These are phyloP conservation scores for Hololepta plana DNA, from an alignment of 2,888 invertebrate genomes.

Conservation along the genomic window DNA sequence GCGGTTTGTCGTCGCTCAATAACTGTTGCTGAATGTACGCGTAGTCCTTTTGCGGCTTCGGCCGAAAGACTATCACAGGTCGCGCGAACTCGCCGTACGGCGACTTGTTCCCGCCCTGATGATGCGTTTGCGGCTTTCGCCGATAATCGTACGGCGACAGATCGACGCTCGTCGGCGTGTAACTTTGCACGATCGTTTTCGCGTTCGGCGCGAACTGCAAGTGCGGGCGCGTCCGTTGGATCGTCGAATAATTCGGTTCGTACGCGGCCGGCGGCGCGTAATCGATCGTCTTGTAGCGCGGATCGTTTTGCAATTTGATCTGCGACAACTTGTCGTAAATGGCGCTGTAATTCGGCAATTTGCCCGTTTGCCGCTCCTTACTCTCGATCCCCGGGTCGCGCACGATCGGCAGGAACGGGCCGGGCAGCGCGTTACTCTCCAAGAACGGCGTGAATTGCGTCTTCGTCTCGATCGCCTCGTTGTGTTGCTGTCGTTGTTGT, in stretches of 20 bases:
- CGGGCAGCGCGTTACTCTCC: slow-evolving; percentile 33
- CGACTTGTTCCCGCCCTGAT: too few relatives aligned
- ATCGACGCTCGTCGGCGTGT: slow-evolving; percentile 23
- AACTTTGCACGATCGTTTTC: slow-evolving; percentile 22
- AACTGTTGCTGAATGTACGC: too few relatives aligned
- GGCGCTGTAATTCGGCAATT: slow-evolving; percentile 19
- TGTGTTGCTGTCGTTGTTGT: slow-evolving; percentile 5
- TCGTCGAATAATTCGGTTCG: slow-evolving; percentile 2
- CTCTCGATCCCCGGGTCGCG: slow-evolving; percentile 8
- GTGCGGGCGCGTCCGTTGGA: not conserved
- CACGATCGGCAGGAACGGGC: slow-evolving; percentile 35
- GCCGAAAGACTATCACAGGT: too few relatives aligned
- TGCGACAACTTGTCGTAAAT: slow-evolving; percentile 25
- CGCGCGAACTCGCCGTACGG: too few relatives aligned
- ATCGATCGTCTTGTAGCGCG: slow-evolving; percentile 9
- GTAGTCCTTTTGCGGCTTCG: too few relatives aligned
- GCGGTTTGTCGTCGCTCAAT: too few relatives aligned
- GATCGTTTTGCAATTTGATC: slow-evolving; percentile 17
- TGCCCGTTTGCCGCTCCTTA: slow-evolving; percentile 8
- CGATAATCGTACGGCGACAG: slow-evolving; percentile 9
- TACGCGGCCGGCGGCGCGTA: slow-evolving; percentile 11
- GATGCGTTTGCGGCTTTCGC: slow-evolving; percentile 2
- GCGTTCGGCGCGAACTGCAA: slow-evolving; percentile 2
- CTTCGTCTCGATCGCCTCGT: too few relatives aligned
- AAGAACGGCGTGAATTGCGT: slow-evolving; percentile 33